These are phyloP conservation scores for Apostichopus parvimensis DNA, from an alignment of 35 echinoderm and acorn worm species.

Conservation along the genomic window DNA sequence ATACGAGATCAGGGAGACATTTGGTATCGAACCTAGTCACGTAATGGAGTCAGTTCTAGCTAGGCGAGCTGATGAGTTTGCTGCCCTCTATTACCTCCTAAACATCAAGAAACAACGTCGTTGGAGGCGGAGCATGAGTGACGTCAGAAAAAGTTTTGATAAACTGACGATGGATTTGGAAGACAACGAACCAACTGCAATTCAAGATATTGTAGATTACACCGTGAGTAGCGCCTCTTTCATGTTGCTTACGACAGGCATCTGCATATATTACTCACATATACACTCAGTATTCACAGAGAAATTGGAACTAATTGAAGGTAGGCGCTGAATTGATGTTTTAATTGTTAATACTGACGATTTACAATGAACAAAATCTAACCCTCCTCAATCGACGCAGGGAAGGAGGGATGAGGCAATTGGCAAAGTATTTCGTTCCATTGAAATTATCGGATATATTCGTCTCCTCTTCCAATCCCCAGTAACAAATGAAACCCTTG, in stretches of 20 bases:
- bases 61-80: constrained; percentile 75
- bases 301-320: too few species aligned
- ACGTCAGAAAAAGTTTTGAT: constrained; percentile 40
- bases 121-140: constrained; percentile 20
- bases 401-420: too few species aligned
- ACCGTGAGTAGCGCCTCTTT: neutral
- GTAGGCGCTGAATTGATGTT: too few species aligned
- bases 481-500: too few species aligned
- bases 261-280: too few species aligned
- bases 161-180: constrained; percentile 45
- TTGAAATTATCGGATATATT: too few species aligned
- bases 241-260: neutral
- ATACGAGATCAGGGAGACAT: constrained; percentile 66
- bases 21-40: constrained; percentile 71
- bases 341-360: too few species aligned
- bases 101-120: constrained; percentile 52
- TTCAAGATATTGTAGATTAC: constrained; percentile 46
- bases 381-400: too few species aligned
- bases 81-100: constrained; percentile 88
- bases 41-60: constrained; percentile 73
- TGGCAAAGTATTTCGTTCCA: too few species aligned
- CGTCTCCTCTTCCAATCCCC: too few species aligned
- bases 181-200: neutral
- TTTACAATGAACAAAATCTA: too few species aligned
- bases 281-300: too few species aligned